Evolutionary conservation across 1,140 invertebrate genomes (phyloP).

Genomic region (Drosophila sproati): DNA sequence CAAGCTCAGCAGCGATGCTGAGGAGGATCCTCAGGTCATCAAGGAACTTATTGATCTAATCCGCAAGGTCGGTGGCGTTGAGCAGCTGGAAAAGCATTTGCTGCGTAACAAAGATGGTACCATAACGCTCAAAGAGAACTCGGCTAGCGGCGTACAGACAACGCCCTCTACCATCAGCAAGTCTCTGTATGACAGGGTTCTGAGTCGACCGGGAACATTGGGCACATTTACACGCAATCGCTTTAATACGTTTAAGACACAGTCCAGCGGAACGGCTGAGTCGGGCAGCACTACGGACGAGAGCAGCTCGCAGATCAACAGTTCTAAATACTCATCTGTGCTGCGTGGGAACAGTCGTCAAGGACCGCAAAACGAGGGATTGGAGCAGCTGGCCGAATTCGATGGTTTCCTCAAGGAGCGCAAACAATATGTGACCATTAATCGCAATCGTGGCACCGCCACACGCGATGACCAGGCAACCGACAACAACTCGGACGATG

Average conservation of each 20-base stretch:
- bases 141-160: constrained; percentile 51
- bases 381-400: constrained; percentile 86
- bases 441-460: constrained; percentile 80
- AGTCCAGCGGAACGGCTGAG: constrained; percentile 7
- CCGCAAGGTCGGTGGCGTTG: constrained; percentile 93
- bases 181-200: constrained; percentile 90
- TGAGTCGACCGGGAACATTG: constrained; percentile 85
- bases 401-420: constrained; percentile 85
- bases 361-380: constrained; percentile 90
- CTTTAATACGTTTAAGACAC: constrained; percentile 14
- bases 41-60: constrained; percentile 94
- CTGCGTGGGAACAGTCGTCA: constrained; percentile 86
- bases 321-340: constrained; percentile 83
- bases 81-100: constrained; percentile 92
- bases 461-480: constrained; percentile 76
- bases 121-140: constrained; percentile 65
- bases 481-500: constrained; percentile 39
- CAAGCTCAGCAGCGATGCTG: constrained; percentile 84
- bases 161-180: constrained; percentile 87
- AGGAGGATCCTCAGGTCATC: constrained; percentile 93
- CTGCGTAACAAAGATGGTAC: constrained; percentile 85
- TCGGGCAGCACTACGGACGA: neutral
- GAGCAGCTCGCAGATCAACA: constrained; percentile 26
- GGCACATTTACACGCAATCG: constrained; percentile 69
- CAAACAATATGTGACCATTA: constrained; percentile 86